These are phyloP conservation scores for Zaprionus camerounensis DNA, from an alignment of 1,140 invertebrate species.

Conservation along the genomic window DNA sequence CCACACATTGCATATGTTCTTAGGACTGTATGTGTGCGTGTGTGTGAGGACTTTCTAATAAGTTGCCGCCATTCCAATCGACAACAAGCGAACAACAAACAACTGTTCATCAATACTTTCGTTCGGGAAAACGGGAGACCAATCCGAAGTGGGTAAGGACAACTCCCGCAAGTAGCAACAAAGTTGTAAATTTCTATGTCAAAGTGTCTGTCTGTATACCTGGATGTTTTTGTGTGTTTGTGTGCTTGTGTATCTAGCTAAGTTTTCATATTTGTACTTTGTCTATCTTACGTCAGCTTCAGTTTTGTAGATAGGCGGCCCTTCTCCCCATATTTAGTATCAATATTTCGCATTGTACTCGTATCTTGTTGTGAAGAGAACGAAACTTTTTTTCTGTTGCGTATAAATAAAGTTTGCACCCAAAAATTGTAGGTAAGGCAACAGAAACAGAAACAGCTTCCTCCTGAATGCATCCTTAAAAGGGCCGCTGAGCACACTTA, in stretches of 20 bases:
- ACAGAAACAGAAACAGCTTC: conserved; percentile 6
- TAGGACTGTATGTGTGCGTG: conserved; percentile 21
- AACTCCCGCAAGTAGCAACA: conserved; percentile 54
- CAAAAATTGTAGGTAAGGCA: conserved; percentile 7
- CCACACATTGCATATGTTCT: conserved; percentile 48
- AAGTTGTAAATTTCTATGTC: conserved; percentile 79
- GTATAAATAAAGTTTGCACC: conserved; percentile 49
- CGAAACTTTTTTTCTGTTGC: conserved; percentile 50
- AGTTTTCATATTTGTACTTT: conserved; percentile 74
- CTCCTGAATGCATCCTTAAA: conserved; percentile 43
- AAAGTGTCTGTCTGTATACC: conserved; percentile 53
- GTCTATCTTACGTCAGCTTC: conserved; percentile 55
- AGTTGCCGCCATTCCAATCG: conserved; percentile 64
- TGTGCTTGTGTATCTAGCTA: conserved; percentile 33
- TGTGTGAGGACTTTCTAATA: conserved; percentile 74
- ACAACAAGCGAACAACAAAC: conserved; percentile 70
- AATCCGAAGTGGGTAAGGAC: conserved; percentile 38
- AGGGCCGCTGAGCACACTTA: conserved; percentile 51
- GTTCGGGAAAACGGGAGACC: conserved; percentile 58
- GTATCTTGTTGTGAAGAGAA: conserved; percentile 52
- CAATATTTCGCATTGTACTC: conserved; percentile 73
- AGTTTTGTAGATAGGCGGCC: neutral
- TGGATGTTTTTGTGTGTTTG: conserved; percentile 28
- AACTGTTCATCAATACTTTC: conserved; percentile 81
- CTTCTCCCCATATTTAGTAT: conserved; percentile 77